These are phyloP conservation scores for Ostrea denselamellosa DNA, from an alignment of 1,140 invertebrate genomes.

Conservation along the genomic window DNA sequence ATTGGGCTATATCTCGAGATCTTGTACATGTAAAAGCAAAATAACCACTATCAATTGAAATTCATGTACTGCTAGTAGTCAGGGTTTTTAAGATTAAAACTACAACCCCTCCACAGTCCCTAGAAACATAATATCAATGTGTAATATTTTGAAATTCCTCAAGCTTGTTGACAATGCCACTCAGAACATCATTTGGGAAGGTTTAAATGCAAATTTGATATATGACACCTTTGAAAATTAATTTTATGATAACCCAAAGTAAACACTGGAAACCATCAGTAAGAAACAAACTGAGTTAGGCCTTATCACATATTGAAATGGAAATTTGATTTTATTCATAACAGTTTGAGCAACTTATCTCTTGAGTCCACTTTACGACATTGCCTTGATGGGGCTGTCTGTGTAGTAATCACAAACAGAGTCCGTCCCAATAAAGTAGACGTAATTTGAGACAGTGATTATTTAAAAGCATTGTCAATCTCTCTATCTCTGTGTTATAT, in stretches of 20 bases:
- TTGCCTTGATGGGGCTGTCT: not conserved
- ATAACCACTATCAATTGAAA: no score
- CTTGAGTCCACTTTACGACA: slow-evolving; percentile 33
- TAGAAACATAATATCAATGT: no score
- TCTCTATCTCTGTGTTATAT: not conserved
- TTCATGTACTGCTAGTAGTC: no score
- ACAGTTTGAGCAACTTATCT: not conserved
- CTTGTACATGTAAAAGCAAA: no score
- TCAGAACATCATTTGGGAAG: not conserved
- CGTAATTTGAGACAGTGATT: not conserved
- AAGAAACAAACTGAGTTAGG: not conserved
- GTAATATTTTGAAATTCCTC: no score
- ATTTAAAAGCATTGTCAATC: not conserved
- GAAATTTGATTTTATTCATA: not conserved
- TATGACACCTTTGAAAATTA: not conserved
- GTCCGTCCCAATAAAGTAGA: not conserved
- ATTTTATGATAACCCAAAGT: not conserved
- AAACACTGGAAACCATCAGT: not conserved
- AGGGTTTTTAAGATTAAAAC: no score
- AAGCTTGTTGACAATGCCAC: not conserved
- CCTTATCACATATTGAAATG: slow-evolving; percentile 17
- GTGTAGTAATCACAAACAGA: not conserved
- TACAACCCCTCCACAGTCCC: no score
- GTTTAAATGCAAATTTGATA: not conserved
- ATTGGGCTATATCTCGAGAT: no score